Evolutionary conservation across 2,797 vertebrate species (phyloP).

Genomic region (Echeneis naucrates): DNA sequence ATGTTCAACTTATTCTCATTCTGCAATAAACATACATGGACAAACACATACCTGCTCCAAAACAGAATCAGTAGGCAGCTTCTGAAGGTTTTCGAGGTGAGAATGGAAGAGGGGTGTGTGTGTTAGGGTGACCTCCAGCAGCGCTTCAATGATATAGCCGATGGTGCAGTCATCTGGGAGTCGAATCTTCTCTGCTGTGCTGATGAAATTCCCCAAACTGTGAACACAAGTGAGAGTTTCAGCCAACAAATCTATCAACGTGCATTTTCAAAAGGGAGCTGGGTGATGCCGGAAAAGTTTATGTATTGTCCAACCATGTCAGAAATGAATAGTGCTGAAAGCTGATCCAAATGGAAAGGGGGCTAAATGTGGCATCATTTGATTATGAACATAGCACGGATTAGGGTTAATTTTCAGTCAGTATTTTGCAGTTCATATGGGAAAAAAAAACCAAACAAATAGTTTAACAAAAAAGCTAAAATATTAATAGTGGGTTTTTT

Average conservation of each 20-base stretch:
- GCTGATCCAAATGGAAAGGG: too few relatives aligned
- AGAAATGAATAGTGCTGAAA: too few relatives aligned
- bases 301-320: too few relatives aligned
- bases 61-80: constrained; percentile 83
- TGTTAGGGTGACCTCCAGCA: constrained; percentile 91
- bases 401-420: too few relatives aligned
- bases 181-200: constrained; percentile 94
- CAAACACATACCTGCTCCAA: constrained; percentile 86
- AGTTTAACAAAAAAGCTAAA: too few relatives aligned
- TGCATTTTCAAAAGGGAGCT: neutral
- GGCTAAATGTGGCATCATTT: too few relatives aligned
- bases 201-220: constrained; percentile 98
- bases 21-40: neutral
- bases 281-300: too few relatives aligned
- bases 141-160: constrained; percentile 96
- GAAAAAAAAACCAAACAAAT: too few relatives aligned
- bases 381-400: too few relatives aligned
- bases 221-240: constrained; percentile 14
- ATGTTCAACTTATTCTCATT: too few relatives aligned
- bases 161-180: constrained; percentile 97
- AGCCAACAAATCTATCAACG: neutral
- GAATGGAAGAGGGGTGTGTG: constrained; percentile 94
- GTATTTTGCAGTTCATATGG: too few relatives aligned
- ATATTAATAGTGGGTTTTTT: too few relatives aligned
- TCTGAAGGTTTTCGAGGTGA: constrained; percentile 94